These are phyloP conservation scores for Steinernema carpocapsae DNA, from an alignment of 2,888 invertebrate genomes.

Conservation along the genomic window DNA sequence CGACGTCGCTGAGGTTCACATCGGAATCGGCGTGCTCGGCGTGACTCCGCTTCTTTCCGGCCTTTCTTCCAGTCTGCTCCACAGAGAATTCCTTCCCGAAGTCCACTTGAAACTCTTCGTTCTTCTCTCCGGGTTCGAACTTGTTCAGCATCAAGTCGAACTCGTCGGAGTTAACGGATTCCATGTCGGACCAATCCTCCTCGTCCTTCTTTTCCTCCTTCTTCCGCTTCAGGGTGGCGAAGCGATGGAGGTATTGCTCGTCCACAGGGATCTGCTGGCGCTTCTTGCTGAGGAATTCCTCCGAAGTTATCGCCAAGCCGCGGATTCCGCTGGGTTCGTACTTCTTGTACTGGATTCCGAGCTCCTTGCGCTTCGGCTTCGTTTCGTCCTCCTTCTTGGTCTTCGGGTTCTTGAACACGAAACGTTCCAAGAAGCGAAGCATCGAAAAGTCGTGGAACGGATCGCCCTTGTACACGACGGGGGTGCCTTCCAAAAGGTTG, in stretches of 20 bases:
- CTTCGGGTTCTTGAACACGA: constrained; percentile 87
- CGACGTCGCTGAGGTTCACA: constrained; percentile 70
- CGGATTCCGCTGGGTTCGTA: constrained; percentile 53
- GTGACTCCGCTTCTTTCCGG: constrained; percentile 53
- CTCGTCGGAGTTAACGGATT: constrained; percentile 81
- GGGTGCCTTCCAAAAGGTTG: constrained; percentile 73
- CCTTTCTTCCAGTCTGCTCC: constrained; percentile 55
- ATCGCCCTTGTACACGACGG: constrained; percentile 82
- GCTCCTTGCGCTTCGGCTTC: constrained; percentile 46
- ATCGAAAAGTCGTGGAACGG: constrained; percentile 89
- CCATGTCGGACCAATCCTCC: constrained; percentile 76
- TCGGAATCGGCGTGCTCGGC: constrained; percentile 58
- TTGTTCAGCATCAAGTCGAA: constrained; percentile 75
- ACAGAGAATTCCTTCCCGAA: constrained; percentile 72
- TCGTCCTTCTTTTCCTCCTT: constrained; percentile 67
- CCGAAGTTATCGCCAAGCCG: constrained; percentile 52
- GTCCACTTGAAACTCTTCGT: constrained; percentile 75
- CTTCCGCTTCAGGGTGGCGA: constrained; percentile 51
- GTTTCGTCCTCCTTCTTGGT: constrained; percentile 46
- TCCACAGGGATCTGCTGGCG: constrained; percentile 81
- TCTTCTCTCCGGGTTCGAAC: constrained; percentile 69
- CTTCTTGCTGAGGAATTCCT: constrained; percentile 61
- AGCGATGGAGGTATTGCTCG: constrained; percentile 81
- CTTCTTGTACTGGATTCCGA: constrained; percentile 41
- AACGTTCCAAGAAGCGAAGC: constrained; percentile 88